phyloP scores from a whole-genome alignment of 2,797 vertebrate species.

The Chaenodraco wilsoni region DNA sequence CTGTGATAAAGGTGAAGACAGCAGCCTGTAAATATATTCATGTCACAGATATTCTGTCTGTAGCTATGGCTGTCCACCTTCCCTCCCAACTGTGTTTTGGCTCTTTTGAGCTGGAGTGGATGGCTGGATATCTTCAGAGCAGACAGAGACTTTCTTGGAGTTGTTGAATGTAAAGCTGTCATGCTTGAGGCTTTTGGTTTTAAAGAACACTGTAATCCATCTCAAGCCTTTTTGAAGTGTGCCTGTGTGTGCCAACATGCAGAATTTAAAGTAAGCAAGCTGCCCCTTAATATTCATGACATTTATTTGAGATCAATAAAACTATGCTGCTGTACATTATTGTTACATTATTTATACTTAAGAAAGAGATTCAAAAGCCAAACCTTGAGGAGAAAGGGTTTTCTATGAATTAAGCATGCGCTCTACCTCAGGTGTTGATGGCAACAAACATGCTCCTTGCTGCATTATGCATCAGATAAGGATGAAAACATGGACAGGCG shows the following conservation, averaged over 20 bases:
- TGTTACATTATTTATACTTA: constrained; percentile 73
- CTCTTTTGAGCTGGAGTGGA: constrained; percentile 36
- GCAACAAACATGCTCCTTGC: constrained; percentile 39
- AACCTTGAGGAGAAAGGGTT: constrained; percentile 64
- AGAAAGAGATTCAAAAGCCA: constrained; percentile 56
- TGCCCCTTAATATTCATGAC: constrained; percentile 29
- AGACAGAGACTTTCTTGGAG: constrained; percentile 27
- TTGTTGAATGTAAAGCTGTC: constrained; percentile 43
- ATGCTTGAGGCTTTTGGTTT: constrained; percentile 28
- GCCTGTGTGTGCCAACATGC: background rate
- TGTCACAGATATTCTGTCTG: constrained; percentile 32
- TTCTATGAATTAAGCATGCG: constrained; percentile 74
- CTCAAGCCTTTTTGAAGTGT: constrained; percentile 46
- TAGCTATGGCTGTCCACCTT: constrained; percentile 13
- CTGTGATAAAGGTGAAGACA: constrained; percentile 6
- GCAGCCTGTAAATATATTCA: constrained; percentile 24
- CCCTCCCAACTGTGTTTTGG: constrained; percentile 36
- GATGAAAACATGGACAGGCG: constrained; percentile 48
- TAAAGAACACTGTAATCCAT: constrained; percentile 39
- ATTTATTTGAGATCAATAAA: constrained; percentile 51
- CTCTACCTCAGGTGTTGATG: constrained; percentile 47
- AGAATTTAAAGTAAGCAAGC: constrained; percentile 43
- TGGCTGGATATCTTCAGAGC: constrained; percentile 26
- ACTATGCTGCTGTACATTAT: constrained; percentile 11
- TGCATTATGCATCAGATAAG: constrained; percentile 70